phyloP scores from a whole-genome alignment of 2,888 invertebrate genomes.

The Timandra comae region DNA sequence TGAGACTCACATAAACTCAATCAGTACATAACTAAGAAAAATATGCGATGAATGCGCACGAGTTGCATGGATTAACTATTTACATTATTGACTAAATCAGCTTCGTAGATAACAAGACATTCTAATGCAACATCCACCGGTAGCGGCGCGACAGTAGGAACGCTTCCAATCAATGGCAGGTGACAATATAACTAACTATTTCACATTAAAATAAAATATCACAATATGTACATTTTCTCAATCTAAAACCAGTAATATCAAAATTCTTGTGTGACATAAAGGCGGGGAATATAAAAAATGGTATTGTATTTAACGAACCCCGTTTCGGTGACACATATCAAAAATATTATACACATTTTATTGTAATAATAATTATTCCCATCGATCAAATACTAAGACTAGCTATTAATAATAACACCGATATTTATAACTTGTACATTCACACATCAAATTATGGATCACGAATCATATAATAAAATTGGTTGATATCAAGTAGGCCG shows the following conservation, averaged over 20 bases:
- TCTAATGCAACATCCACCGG: constrained; percentile 32
- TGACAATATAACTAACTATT: constrained; percentile 58
- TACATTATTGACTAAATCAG: constrained; percentile 35
- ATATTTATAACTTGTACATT: constrained; percentile 22
- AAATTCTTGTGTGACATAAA: constrained; percentile 40
- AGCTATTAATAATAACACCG: constrained; percentile 14
- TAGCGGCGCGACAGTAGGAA: constrained; percentile 24
- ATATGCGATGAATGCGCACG: constrained; percentile 27
- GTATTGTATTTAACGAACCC: constrained; percentile 25
- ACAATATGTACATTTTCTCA: constrained; percentile 72
- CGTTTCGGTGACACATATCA: constrained; percentile 2
- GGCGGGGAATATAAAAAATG: constrained; percentile 23
- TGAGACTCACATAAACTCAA: constrained; percentile 48
- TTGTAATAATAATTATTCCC: background rate
- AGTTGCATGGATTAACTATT: constrained; percentile 37
- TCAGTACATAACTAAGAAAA: constrained; percentile 32
- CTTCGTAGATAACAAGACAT: constrained; percentile 29
- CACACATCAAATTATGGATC: constrained; percentile 14
- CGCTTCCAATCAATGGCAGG: constrained; percentile 37
- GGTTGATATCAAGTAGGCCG: constrained; percentile 35
- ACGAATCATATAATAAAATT: constrained; percentile 18
- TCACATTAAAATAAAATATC: constrained; percentile 73
- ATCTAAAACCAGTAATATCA: constrained; percentile 63
- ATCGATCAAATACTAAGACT: constrained; percentile 8
- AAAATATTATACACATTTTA: too few relatives aligned